Conservation (phyloP, 1,140 invertebrate genomes). For the Bombus superbus region DNA sequence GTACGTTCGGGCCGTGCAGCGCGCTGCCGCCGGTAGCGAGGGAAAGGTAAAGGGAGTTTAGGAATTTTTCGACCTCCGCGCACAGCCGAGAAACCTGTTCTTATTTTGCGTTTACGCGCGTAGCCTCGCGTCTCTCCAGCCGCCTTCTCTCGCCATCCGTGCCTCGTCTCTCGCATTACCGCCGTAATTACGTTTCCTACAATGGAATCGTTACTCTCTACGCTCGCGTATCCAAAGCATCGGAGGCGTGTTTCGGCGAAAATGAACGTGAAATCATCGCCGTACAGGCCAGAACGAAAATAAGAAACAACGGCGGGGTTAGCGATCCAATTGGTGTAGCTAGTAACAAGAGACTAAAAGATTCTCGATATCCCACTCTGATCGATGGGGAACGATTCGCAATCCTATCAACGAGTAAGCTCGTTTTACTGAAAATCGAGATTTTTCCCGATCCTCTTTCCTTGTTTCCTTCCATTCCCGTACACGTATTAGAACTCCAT, state of each 20-base stretch:
- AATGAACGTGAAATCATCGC: neutral
- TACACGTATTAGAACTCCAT: slow-evolving; percentile 27
- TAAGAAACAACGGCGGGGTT: neutral
- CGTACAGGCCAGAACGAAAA: neutral
- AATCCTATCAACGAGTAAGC: slow-evolving; percentile 45
- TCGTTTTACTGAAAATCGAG: slow-evolving; percentile 45
- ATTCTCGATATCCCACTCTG: neutral
- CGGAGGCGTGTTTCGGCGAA: neutral
- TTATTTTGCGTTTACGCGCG: slow-evolving; percentile 50
- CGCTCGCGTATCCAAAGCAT: neutral
- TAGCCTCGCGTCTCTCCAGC: slow-evolving; percentile 21
- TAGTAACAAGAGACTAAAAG: neutral
- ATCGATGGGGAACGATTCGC: slow-evolving; percentile 22
- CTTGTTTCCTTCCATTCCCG: slow-evolving; percentile 26
- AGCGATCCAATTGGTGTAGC: neutral
- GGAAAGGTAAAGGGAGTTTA: slow-evolving; percentile 25
- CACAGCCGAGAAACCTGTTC: slow-evolving; percentile 47
- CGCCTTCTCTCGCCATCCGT: slow-evolving; percentile 1
- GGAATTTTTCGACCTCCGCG: slow-evolving; percentile 41
- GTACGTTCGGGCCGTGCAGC: neutral
- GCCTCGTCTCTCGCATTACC: slow-evolving; percentile 8
- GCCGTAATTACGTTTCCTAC: slow-evolving; percentile 27
- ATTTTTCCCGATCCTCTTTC: slow-evolving; percentile 36
- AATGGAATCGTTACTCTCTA: slow-evolving; percentile 14
- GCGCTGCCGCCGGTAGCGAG: neutral